phyloP scores from a whole-genome alignment of 2,888 invertebrate species.

The Orchesella flavescens region DNA sequence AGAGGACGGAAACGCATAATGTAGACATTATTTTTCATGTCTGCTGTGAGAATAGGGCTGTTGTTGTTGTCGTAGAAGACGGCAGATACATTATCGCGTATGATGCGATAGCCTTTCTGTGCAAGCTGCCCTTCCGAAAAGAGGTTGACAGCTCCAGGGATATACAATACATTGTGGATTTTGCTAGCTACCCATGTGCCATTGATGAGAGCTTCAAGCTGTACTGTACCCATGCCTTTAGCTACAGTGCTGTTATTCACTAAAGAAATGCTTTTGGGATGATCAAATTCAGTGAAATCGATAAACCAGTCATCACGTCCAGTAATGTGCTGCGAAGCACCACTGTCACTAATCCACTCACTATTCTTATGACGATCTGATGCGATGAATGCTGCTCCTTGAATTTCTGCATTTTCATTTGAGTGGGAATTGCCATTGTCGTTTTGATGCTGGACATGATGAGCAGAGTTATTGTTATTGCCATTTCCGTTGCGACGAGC shows the following conservation, averaged over 20 bases:
- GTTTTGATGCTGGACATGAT: no score
- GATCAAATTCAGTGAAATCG: not conserved
- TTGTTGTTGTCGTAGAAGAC: not conserved
- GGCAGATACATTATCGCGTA: not conserved
- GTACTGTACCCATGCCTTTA: not conserved
- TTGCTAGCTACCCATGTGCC: not conserved
- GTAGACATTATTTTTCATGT: not conserved
- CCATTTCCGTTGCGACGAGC: no score
- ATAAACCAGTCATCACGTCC: not conserved
- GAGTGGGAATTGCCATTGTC: no score
- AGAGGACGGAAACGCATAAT: constrained; percentile 47
- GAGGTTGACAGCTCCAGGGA: not conserved
- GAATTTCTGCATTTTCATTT: no score
- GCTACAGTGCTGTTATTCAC: not conserved
- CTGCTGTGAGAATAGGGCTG: constrained; percentile 20
- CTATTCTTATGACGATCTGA: no score
- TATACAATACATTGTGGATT: not conserved
- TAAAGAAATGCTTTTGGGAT: not conserved
- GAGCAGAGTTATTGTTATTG: no score
- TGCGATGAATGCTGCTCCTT: no score
- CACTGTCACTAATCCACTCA: not conserved
- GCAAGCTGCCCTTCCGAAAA: constrained; percentile 43
- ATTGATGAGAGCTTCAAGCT: not conserved
- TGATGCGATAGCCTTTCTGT: constrained; percentile 18
- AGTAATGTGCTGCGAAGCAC: not conserved